phyloP scores from a whole-genome alignment of 2,113 vertebrate species.

The Tringa solitaria region DNA sequence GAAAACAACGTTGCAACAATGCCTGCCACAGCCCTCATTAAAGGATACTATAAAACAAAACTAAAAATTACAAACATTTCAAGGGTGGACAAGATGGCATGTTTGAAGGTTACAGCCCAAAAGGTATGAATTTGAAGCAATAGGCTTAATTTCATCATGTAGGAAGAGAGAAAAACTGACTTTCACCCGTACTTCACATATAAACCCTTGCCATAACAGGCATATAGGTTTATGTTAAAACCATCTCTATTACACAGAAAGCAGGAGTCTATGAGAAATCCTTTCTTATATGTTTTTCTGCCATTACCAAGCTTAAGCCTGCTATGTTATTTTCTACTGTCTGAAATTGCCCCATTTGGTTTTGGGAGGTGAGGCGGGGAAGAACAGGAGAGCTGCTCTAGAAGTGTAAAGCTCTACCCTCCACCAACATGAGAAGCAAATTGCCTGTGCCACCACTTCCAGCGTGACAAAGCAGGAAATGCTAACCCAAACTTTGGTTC shows the following conservation, averaged over 20 bases:
- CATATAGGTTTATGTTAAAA: neutral
- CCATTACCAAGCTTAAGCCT: neutral
- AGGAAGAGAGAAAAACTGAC: neutral
- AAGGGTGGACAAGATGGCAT: accelerated
- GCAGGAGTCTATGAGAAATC: neutral
- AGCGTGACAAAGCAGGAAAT: conserved; percentile 37
- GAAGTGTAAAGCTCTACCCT: neutral
- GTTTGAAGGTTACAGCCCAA: neutral
- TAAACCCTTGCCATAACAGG: neutral
- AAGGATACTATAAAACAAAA: neutral
- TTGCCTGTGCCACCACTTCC: neutral
- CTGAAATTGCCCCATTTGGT: neutral
- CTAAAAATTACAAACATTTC: neutral
- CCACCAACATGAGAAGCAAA: neutral
- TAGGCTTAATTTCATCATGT: neutral
- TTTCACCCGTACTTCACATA: neutral
- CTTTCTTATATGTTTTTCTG: neutral
- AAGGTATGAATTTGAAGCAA: neutral
- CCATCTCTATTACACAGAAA: neutral
- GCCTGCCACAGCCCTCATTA: neutral
- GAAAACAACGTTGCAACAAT: neutral
- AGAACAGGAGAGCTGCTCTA: neutral
- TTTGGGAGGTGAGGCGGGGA: accelerated
- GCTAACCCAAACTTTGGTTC: conserved; percentile 4
- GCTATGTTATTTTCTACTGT: neutral